Base-by-base conservation (phyloP, 2,797 vertebrate genomes). In the Ctenosaura bakeri region DNA sequence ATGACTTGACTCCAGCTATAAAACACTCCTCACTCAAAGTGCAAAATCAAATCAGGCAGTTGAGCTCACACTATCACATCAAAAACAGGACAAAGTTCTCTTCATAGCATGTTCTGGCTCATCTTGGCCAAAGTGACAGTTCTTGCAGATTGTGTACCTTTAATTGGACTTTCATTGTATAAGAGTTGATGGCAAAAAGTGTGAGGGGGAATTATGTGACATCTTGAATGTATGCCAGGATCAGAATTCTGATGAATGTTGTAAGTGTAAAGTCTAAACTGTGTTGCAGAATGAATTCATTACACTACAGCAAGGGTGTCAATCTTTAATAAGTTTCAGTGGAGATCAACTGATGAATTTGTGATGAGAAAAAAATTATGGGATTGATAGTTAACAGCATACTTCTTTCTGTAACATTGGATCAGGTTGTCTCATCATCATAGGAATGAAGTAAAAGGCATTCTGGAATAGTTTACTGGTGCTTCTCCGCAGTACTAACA, bases 31-130 rank as follows among this genome's bases (percentile, higher is more conserved):
- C 32, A 46, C 71, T 85, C 66, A 13, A 16, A n/a, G 42, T 54
- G 6, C 83, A 85, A 71, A 85, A 85, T 54, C 38, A 91, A 87
- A 86, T 89, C 50, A 62, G 62, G 81, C 89, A n/a, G n/a, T 42
- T 79, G 3, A 88, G 29, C 26, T 87, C 78, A 91, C 74, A 20
- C 82, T 0, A 89, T 80, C 83, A 87, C 42, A 92, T 90, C 42
- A 90, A 46, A 92, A 35, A 32, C 93, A 92, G 90, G 5, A 86
- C 13, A 89, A 76, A 24, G 85, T 86, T 93, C 86, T 66, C 46
- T 26, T 91, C 52, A 38, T 71, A 91, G 85, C n/a, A 81, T 52
- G 32, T 42, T 22, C 9, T 89, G 54, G 29, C 93, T 82, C 38
- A 56, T 13, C 3, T 71, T 78, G 89, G 62, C 88, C 46, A 91